Base-by-base conservation (phyloP, 2,797 vertebrate genomes). In the Clarias laeviceps region DNA sequence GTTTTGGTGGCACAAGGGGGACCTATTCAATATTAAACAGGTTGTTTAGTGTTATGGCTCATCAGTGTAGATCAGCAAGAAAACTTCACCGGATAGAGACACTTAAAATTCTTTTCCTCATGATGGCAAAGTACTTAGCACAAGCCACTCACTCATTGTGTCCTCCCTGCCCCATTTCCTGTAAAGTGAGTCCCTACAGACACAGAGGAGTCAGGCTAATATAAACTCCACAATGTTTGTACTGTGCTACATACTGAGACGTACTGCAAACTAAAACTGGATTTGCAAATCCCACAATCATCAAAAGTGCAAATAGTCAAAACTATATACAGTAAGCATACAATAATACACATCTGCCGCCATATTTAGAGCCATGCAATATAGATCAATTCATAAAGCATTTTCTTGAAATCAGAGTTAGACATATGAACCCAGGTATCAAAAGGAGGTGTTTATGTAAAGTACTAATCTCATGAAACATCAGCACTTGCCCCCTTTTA, bases 301-400 rank as follows among this genome's bases (percentile, higher is more conserved):
- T 24, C 20, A 11, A 22, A 78, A 80, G 45, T 69, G 45, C 34
- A 29, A 57, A 29, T 45, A 59, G 50, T 2, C 77, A 69, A 68
- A 74, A 68, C 15, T 54, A 40, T 17, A 45, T 40, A n/a, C n/a
- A n/a, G n/a, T n/a, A 66, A 61, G 57, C 17, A 78, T 84, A 87
- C 68, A 54, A 78, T 84, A 74, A 89, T 78, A 34, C 73, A 73
- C 72, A 85, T 73, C 82, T 78, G 77, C 22, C 27, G 57, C 1
- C 20, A 18, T 32, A 50, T 68, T 66, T 40, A 82, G 24, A 15
- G 14, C 29, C 3, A 29, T 50, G 29, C 34, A 9, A n/a, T 66
- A 57, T 62, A 62, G 34, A 69, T 70, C 64, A 29, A 56, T 61
- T 79, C 81, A 82, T 59, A 29, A 87, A 29, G n/a, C 12, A 20